Percentiles rank a stretch among this genome's conserved stretches.
phyloP scores from a whole-genome alignment of 2,113 vertebrate species.

The Raja brachyura region DNA sequence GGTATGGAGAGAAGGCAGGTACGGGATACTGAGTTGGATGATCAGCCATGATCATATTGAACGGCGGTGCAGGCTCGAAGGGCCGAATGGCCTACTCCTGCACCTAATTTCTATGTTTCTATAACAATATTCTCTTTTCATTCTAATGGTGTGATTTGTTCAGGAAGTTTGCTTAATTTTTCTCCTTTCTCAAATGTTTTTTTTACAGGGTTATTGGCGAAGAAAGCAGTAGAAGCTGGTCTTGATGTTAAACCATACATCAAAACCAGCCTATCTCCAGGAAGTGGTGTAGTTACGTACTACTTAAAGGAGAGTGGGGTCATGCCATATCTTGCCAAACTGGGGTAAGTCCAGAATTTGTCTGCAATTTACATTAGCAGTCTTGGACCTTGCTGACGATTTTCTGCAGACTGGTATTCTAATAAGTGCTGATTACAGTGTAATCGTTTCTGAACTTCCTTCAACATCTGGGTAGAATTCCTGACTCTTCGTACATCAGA shows the following conservation, averaged over 20 bases:
- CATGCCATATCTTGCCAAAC: constrained; percentile 75
- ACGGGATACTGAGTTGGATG: no score
- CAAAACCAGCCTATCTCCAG: constrained; percentile 94
- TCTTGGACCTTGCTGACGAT: background rate
- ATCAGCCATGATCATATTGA: no score
- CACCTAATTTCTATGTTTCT: no score
- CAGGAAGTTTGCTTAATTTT: background rate
- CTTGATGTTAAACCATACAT: constrained; percentile 86
- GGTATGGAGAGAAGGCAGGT: no score
- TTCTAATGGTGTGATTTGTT: background rate
- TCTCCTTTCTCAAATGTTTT: background rate
- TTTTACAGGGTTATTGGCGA: constrained; percentile 78
- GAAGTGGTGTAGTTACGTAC: constrained; percentile 95
- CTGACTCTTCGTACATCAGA: background rate
- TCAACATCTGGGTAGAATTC: background rate
- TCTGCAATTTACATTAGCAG: background rate
- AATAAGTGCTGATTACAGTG: background rate
- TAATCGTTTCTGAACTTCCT: background rate
- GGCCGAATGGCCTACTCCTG: no score
- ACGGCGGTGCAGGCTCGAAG: no score
- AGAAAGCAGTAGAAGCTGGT: constrained; percentile 80
- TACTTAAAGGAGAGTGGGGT: constrained; percentile 90
- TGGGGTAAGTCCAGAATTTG: constrained; percentile 60
- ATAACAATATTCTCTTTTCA: no score
- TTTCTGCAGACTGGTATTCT: background rate